Base-by-base conservation (phyloP, 2,797 vertebrate species). In the Mus spretus region DNA sequence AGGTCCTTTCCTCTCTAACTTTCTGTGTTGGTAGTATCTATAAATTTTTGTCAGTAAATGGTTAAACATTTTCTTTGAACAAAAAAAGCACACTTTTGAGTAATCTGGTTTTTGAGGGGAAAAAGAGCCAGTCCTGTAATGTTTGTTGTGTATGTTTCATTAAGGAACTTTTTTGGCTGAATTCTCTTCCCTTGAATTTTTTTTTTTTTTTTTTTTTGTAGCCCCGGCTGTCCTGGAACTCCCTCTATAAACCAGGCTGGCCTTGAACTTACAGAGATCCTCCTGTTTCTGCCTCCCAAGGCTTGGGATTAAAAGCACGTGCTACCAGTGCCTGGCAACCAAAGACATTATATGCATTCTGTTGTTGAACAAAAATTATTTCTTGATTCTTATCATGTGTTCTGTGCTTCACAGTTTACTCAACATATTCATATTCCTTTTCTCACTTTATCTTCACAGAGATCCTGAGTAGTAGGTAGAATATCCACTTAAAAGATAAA, bases 1-100 rank as follows among this genome's bases (percentile, higher is more conserved):
- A 83, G 75, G 59, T 83, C 15, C 19, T 92, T 96, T 67, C 53
- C 4, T 84, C n/a, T 65, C 0, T 95, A 91, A 70, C 88, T 93
- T 91, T 65, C 9, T 40, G 4, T 74, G 31, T 67, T 67, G 34
- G 15, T 82, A 82, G 90, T 77, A 37, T 19, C 92, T 93, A 1
- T 67, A 82, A 61, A 74, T 82, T 88, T 87, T 87, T 59, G 40
- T 85, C 55, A 89, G 12, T 87, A 72, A 28, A 59, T 96, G 55
- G 70, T 28, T 89, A 61, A 82, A 82, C 40, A 63, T 91, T 63
- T 78, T 78, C 20, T 67, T 82, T 89, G 83, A 65, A 50, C 37
- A 37, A 50, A 91, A 88, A 91, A 86, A 28, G 9, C 13, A 82
- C 50, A 85, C 59, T n/a, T 94, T 96, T 55, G 40, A 80, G 28